These are phyloP conservation scores for Bemisia tabaci DNA, from an alignment of 1,140 invertebrate genomes.

Conservation along the genomic window DNA sequence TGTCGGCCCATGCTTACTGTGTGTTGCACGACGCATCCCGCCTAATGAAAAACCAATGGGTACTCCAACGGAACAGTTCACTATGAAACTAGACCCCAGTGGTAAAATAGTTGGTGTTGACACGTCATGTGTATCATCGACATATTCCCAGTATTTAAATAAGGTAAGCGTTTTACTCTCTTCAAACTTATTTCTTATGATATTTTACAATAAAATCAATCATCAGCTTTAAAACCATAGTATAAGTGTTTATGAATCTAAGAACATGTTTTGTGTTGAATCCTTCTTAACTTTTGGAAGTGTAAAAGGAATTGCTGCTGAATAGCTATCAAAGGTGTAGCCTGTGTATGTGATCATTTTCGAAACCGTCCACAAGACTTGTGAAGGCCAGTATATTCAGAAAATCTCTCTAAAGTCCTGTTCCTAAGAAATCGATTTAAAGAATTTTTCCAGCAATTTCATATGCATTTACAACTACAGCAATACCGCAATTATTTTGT, in stretches of 20 bases:
- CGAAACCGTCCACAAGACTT: too few relatives aligned
- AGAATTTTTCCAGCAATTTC: too few relatives aligned
- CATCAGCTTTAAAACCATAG: background rate
- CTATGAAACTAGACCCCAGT: slow-evolving; percentile 73
- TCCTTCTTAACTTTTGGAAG: too few relatives aligned
- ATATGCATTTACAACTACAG: too few relatives aligned
- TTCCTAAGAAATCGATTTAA: too few relatives aligned
- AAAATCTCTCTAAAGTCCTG: too few relatives aligned
- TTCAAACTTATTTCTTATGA: slow-evolving; percentile 4
- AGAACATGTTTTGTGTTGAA: too few relatives aligned
- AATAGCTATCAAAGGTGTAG: background rate
- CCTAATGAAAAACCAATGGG: slow-evolving; percentile 59
- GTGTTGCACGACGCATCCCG: slow-evolving; percentile 69
- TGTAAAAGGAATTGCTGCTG: too few relatives aligned
- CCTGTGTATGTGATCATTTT: too few relatives aligned
- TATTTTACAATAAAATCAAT: slow-evolving; percentile 2
- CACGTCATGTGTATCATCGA: slow-evolving; percentile 47
- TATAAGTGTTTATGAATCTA: background rate
- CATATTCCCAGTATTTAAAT: slow-evolving; percentile 48
- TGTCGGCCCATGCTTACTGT: slow-evolving; percentile 51
- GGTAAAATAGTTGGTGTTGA: slow-evolving; percentile 72
- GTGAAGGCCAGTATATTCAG: too few relatives aligned
- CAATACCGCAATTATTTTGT: too few relatives aligned
- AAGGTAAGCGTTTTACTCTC: slow-evolving; percentile 38
- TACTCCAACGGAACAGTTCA: slow-evolving; percentile 69